These are phyloP conservation scores for Heliconius hortense DNA, from an alignment of 2,888 invertebrate species.

Conservation along the genomic window DNA sequence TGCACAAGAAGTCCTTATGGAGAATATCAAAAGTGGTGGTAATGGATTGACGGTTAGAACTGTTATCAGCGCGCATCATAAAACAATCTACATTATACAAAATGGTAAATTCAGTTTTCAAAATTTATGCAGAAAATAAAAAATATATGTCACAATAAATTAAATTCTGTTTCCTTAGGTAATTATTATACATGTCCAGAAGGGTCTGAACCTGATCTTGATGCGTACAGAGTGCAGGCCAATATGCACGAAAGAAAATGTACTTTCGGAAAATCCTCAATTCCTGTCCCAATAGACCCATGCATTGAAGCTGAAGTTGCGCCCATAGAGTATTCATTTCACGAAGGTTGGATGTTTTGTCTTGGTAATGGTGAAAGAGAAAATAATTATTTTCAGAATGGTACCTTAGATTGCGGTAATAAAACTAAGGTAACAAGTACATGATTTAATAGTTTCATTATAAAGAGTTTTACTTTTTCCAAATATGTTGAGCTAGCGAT, in stretches of 20 bases:
- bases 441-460: background rate
- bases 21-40: constrained; percentile 75
- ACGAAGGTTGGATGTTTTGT: constrained; percentile 78
- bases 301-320: constrained; percentile 77
- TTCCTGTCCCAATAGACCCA: constrained; percentile 64
- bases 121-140: too few species aligned
- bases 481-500: background rate
- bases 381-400: constrained; percentile 73
- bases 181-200: constrained; percentile 71
- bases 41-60: constrained; percentile 74
- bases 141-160: too few species aligned
- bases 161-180: constrained; percentile 49
- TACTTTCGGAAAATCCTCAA: constrained; percentile 61
- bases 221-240: constrained; percentile 68
- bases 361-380: constrained; percentile 75
- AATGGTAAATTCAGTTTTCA: constrained; percentile 56
- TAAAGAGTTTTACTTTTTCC: background rate
- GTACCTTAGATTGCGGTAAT: constrained; percentile 74
- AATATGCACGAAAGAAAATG: constrained; percentile 76
- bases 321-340: constrained; percentile 74
- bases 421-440: constrained; percentile 63
- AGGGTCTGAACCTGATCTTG: constrained; percentile 70
- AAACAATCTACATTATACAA: constrained; percentile 70
- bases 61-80: constrained; percentile 59
- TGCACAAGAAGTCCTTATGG: constrained; percentile 75